Base-by-base conservation (phyloP, 2,888 invertebrate species). In the Acleris literana region DNA sequence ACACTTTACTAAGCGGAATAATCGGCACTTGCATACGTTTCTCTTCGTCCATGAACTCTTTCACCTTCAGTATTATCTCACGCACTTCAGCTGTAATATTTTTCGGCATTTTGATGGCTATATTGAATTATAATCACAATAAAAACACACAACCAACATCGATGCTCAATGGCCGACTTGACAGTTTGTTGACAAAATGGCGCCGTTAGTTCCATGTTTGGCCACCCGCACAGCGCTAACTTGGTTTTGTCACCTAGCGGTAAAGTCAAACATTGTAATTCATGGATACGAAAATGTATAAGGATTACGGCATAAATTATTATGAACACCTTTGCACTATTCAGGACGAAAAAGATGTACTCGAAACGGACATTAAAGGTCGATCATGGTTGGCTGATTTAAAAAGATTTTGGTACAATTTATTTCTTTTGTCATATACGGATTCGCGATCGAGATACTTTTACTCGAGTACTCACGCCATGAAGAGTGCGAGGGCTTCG, bases 21-120 rank as follows among this genome's bases (percentile, higher is more conserved):
- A 92, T 92, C 29, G 92, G 92, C 68, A 90, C 90, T 80, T 92
- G 91, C 92, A 92, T 92, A 49, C 91, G 85, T 77, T 92, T 92
- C 63, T 92, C 92, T 63, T 91, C 91, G 63, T 92, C 92, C 92
- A 92, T 92, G 76, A 92, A 92, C 71, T 91, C 92, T 73, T 92
- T 92, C 2, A 92, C 92, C 77, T 90, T 91, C 65, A 92, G 74
- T 76, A 92, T 91, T 72, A 92, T 88, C 59, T 91, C 91, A n/a
- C 92, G 87, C 56, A 92, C 92, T 78, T 92, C 92, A 75, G 76
- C 85, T 4, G 90, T 91, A 67, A 92, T 91, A 71, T 91, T 91
- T 80, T 91, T 92, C 73, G 92, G 92, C 91, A 92, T 92, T 75
- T 83, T 87, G 72, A 18, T 44, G 49, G 49, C 29, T 49, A 66